Base-by-base conservation (phyloP, 2,797 vertebrate species). In the Hybognathus amarus region DNA sequence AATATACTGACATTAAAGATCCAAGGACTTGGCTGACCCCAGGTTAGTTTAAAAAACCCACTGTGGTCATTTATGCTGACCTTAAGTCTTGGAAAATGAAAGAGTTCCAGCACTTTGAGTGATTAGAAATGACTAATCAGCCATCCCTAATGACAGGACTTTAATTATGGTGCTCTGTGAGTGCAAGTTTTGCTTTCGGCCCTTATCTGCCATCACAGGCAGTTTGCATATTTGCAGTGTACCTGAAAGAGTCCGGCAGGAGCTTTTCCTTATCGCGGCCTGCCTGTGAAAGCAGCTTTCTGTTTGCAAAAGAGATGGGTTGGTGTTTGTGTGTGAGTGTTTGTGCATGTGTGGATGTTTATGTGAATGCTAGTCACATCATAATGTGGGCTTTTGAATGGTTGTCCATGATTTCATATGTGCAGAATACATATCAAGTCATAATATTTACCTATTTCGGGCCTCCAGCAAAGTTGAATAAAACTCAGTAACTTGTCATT, bases 151-250 rank as follows among this genome's bases (percentile, higher is more conserved):
- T 90, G 89, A 86, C 85, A 83, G 77, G 82, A 83, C 76, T 83
- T 87, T 88, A 87, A 88, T 89, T 89, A 88, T 66, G 82, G 83
- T 81, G 77, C 75, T 70, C 68, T 69, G 67, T 84, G 76, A 86
- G 83, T 67, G 66, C 79, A 64, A 22, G 67, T 77, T 79, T 81
- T 82, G 85, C 85, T 84, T 63, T 74, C 38, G 42, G 70, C 83
- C 67, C 61, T 87, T 87, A 84, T 90, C 87, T 89, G 24, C 56
- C 61, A 87, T 88, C 85, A 83, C 83, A 79, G 79, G 85, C 83
- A 75, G 80, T 90, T 89, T 90, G 88, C 88, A 88, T 91, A 86
- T 90, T 88, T 91, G 83, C 88, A 87, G 87, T 87, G 85, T 89
- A 89, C 87, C 87, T 90, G 85, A 90, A 89, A 90, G 78, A 80